A percentile compares a stretch with the other conserved stretches of the same genome.
Conservation (phyloP, 2,888 invertebrate species). For the Drosophila sordidula region DNA sequence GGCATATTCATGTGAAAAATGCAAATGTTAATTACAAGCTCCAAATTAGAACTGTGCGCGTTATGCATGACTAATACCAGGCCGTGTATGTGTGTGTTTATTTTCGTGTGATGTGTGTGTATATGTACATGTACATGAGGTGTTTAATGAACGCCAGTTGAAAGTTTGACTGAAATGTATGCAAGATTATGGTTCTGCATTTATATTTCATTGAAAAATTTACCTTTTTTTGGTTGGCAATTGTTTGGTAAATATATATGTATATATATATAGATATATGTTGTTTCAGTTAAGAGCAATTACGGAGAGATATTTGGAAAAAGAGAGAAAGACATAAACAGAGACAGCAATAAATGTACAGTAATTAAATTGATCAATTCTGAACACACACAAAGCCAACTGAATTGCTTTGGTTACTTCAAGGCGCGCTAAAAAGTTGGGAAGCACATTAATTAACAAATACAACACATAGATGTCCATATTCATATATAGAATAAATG, state of each 20-base stretch:
- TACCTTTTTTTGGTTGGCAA: constrained; percentile 63
- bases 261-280: constrained; percentile 34
- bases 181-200: constrained; percentile 34
- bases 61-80: constrained; percentile 57
- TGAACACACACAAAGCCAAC: constrained; percentile 30
- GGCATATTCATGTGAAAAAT: constrained; percentile 57
- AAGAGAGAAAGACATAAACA: constrained; percentile 39
- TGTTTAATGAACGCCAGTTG: constrained; percentile 32
- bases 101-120: constrained; percentile 3
- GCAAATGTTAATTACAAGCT: constrained; percentile 71
- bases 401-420: constrained; percentile 24
- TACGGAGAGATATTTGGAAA: constrained; percentile 39
- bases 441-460: constrained; percentile 50
- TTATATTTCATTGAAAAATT: constrained; percentile 53
- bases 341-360: constrained; percentile 46
- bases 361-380: constrained; percentile 33
- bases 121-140: neutral
- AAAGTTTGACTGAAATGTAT: constrained; percentile 27
- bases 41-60: constrained; percentile 63
- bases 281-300: constrained; percentile 39
- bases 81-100: constrained; percentile 16
- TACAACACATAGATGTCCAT: constrained; percentile 16
- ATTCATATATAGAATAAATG: neutral
- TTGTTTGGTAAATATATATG: constrained; percentile 25
- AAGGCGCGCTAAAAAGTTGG: constrained; percentile 52